Percentiles rank a stretch among this genome's conserved stretches.
Conservation (phyloP, 2,113 vertebrate species). For the Brachionichthys hirsutus region DNA sequence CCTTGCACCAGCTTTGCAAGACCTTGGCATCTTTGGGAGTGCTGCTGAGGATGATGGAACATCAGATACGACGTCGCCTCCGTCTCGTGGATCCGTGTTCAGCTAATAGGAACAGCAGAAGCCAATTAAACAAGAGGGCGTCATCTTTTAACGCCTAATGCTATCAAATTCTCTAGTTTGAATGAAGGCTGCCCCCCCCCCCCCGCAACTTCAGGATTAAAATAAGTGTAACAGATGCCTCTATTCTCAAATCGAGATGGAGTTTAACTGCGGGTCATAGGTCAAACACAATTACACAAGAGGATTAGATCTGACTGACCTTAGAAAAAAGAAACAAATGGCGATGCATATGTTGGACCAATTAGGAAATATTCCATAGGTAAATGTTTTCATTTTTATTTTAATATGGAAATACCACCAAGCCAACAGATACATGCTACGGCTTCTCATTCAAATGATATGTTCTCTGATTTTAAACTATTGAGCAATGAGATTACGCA, state of each 20-base stretch:
- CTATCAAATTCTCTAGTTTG: conserved; percentile 30
- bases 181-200: conserved; percentile 10
- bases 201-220: not conserved
- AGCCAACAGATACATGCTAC: no score
- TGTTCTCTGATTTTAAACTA: no score
- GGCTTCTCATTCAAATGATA: no score
- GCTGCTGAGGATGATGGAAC: conserved; percentile 51
- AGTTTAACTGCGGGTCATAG: conserved; percentile 8
- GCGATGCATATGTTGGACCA: not conserved
- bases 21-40: conserved; percentile 59
- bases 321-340: conserved; percentile 8
- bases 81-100: conserved; percentile 23
- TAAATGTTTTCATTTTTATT: no score
- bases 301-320: conserved; percentile 23
- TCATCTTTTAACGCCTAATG: conserved; percentile 30
- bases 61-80: conserved; percentile 9
- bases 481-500: no score
- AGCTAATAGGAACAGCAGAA: conserved; percentile 49
- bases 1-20: conserved; percentile 66
- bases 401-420: no score
- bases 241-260: conserved; percentile 18
- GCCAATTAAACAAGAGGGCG: conserved; percentile 27
- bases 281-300: conserved; percentile 1
- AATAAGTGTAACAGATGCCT: conserved; percentile 9
- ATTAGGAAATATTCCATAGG: not conserved